Base-by-base conservation (phyloP, 2,888 invertebrate genomes). In the Horisme vitalbata region DNA sequence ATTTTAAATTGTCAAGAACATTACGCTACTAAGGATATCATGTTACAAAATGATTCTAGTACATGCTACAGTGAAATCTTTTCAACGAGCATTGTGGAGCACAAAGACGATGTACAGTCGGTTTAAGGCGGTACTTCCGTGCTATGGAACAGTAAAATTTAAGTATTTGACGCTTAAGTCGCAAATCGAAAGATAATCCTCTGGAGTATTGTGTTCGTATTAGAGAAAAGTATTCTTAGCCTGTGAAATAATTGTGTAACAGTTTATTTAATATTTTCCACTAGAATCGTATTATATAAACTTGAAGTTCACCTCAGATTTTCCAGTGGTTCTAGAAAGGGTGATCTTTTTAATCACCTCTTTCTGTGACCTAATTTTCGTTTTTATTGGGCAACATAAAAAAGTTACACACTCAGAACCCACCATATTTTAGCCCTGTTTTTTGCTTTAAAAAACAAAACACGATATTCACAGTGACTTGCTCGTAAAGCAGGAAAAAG, bases 401-500 rank as follows among this genome's bases (percentile, higher is more conserved):
- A n/a, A n/a, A n/a, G n/a, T n/a, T n/a, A n/a, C n/a, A n/a, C n/a
- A n/a, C n/a, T n/a, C n/a, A n/a, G n/a, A n/a, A n/a, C n/a, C n/a
- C 15, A 15, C 15, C 3, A 3, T 15, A 15, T 15, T n/a, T n/a
- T 5, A 13, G 1, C 32, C 10, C 9, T 6, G 4, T 63, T 4
- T 68, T 73, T 64, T 64, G 58, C 55, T 52, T 59, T 68, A 63
- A 61, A 63, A 68, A 74, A 71, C 66, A 66, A 68, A 74, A 72
- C 65, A 71, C 60, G 61, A 65, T 69, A 71, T 68, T 72, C 63
- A 59, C 66, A 67, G 65, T 65, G 71, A 71, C 70, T 75, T 57
- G 61, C 63, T 70, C 68, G 66, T 70, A 71, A 73, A 77, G 62
- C 63, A 74, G 71, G 69, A 78, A 82, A 80, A 83, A 77, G 70